Evolutionary conservation across 2,797 vertebrate genomes (phyloP).

Genomic region (Triplophysa yarkandensis): DNA sequence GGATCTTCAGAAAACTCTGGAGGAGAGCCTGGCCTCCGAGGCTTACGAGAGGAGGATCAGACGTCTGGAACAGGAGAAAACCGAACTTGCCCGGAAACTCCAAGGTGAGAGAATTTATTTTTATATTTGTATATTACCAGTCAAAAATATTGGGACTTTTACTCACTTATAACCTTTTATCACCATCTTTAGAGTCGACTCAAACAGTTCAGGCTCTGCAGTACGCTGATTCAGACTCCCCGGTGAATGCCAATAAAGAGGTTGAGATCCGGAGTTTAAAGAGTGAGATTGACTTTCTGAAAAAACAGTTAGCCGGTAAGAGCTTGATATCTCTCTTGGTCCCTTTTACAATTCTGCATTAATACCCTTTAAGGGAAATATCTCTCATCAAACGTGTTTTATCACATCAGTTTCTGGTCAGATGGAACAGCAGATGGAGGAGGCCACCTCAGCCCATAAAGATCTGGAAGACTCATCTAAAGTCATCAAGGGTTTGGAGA

Average conservation of each 20-base stretch:
- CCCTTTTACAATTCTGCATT: background rate
- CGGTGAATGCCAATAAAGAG: conserved; percentile 85
- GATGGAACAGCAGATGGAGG: conserved; percentile 88
- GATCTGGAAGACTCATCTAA: conserved; percentile 91
- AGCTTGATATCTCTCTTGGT: background rate
- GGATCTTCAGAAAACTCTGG: conserved; percentile 86
- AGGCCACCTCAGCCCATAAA: conserved; percentile 78
- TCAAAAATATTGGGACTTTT: too few species aligned
- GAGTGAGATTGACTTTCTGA: conserved; percentile 92
- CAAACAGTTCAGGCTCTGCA: conserved; percentile 94
- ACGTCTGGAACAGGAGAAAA: conserved; percentile 93
- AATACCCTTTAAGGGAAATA: background rate
- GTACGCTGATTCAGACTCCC: conserved; percentile 83
- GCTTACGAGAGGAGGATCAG: conserved; percentile 96
- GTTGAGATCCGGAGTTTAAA: conserved; percentile 92
- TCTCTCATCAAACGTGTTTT: conserved; percentile 26
- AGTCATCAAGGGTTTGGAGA: conserved; percentile 88
- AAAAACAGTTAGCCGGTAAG: conserved; percentile 90
- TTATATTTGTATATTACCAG: too few species aligned
- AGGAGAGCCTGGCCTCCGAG: conserved; percentile 94
- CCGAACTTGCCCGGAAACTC: conserved; percentile 94
- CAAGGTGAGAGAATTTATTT: conserved; percentile 78
- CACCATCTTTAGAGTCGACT: conserved; percentile 82
- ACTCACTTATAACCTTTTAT: background rate
- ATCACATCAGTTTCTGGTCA: conserved; percentile 82